A percentile compares a stretch with the other conserved stretches of the same genome.
Evolutionary conservation across 2,888 invertebrate species (phyloP).

Genomic region (Limnephilus marmoratus): DNA sequence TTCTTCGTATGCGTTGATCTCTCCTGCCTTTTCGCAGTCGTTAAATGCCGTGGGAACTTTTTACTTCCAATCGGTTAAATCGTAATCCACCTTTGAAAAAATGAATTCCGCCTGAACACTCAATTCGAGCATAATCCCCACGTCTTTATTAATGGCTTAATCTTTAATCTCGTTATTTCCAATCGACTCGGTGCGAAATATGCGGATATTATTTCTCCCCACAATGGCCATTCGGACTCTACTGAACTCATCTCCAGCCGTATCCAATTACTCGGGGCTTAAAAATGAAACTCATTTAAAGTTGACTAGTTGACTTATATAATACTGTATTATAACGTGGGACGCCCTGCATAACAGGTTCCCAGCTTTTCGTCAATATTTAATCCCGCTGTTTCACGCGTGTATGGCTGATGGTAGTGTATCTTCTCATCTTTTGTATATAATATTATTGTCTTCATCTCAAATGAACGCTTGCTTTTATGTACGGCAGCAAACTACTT

Average conservation of each 20-base stretch:
- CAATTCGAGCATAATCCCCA: neutral
- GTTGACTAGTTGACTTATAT: neutral
- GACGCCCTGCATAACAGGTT: constrained; percentile 3
- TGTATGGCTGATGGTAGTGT: neutral
- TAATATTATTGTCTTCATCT: neutral
- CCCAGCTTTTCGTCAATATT: constrained; percentile 24
- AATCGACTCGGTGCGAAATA: constrained; percentile 13
- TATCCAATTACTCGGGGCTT: constrained; percentile 33
- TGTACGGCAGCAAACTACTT: neutral
- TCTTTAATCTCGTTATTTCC: constrained; percentile 31
- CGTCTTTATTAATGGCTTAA: neutral
- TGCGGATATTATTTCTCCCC: neutral
- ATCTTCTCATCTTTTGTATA: no score
- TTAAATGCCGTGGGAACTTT: neutral
- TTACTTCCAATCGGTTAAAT: neutral
- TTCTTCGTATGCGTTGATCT: neutral
- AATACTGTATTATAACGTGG: neutral
- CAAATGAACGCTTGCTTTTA: neutral
- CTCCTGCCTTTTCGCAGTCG: neutral
- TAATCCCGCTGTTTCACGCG: constrained; percentile 12
- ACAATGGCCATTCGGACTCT: neutral
- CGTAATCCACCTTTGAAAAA: neutral
- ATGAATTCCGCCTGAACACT: neutral
- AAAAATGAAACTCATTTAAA: constrained; percentile 31
- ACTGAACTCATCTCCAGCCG: neutral